These are phyloP conservation scores for Leptinotarsa lineolata DNA, from an alignment of 1,140 invertebrate species.

Conservation along the genomic window DNA sequence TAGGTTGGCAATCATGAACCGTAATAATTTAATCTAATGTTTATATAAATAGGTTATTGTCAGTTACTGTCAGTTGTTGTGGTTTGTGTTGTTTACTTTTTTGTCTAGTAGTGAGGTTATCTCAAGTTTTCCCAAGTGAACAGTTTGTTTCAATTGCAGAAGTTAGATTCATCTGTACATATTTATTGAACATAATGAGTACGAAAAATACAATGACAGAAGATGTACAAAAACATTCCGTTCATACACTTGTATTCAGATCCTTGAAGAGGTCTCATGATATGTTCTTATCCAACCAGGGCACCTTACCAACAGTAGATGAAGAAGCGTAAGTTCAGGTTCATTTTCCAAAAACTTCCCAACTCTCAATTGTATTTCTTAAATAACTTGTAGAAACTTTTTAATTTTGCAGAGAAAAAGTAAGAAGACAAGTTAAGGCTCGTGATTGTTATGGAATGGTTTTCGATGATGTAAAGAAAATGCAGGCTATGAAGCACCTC, in stretches of 20 bases:
- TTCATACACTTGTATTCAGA: slow-evolving; percentile 95
- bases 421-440: slow-evolving; percentile 78
- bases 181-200: too few relatives aligned
- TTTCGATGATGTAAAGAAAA: slow-evolving; percentile 77
- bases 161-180: too few relatives aligned
- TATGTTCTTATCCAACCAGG: slow-evolving; percentile 93
- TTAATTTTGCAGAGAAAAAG: slow-evolving; percentile 70
- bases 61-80: too few relatives aligned
- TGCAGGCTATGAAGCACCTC: slow-evolving; percentile 62
- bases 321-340: slow-evolving; percentile 72
- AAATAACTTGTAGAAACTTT: background rate
- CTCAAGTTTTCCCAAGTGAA: too few relatives aligned
- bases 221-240: slow-evolving; percentile 95
- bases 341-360: slow-evolving; percentile 18
- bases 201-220: slow-evolving; percentile 47
- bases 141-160: too few relatives aligned
- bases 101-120: too few relatives aligned
- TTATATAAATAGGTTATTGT: too few relatives aligned
- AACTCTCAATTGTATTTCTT: background rate
- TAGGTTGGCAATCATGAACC: too few relatives aligned
- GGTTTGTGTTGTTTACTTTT: too few relatives aligned
- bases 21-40: too few relatives aligned
- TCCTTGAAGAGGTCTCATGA: slow-evolving; percentile 97
- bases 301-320: slow-evolving; percentile 81
- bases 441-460: slow-evolving; percentile 87